These are phyloP conservation scores for Pelobates cultripes DNA, from an alignment of 2,797 vertebrate species.

Conservation along the genomic window DNA sequence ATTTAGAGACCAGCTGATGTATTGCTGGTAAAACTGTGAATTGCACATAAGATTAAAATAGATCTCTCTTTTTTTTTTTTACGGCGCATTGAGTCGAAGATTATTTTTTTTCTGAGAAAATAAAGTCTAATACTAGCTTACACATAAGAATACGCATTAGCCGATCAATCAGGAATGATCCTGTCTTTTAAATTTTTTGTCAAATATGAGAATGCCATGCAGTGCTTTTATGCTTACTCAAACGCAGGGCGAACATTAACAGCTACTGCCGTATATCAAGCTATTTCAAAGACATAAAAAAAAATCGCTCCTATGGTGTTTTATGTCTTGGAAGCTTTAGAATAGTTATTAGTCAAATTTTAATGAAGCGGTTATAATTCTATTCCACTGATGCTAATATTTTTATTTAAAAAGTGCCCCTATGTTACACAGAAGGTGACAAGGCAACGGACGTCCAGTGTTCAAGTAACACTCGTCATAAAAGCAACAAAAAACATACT, in stretches of 20 bases:
- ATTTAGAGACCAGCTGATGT: not conserved
- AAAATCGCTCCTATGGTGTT: not conserved
- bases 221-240: conserved; percentile 13
- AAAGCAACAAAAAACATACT: no score
- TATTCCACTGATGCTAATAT: no score
- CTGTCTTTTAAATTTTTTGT: conserved; percentile 17
- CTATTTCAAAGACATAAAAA: not conserved
- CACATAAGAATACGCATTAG: not conserved
- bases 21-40: not conserved
- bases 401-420: no score
- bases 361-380: not conserved
- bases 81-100: not conserved
- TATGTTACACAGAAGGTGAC: no score
- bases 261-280: not conserved
- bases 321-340: not conserved
- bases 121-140: not conserved
- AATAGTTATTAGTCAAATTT: not conserved
- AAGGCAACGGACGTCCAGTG: no score
- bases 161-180: not conserved
- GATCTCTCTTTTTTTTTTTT: not conserved
- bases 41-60: not conserved
- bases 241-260: not conserved
- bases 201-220: not conserved
- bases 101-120: not conserved
- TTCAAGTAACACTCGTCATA: no score